Evolutionary conservation across 2,113 vertebrate genomes (phyloP).

Genomic region (Nymphicus hollandicus): DNA sequence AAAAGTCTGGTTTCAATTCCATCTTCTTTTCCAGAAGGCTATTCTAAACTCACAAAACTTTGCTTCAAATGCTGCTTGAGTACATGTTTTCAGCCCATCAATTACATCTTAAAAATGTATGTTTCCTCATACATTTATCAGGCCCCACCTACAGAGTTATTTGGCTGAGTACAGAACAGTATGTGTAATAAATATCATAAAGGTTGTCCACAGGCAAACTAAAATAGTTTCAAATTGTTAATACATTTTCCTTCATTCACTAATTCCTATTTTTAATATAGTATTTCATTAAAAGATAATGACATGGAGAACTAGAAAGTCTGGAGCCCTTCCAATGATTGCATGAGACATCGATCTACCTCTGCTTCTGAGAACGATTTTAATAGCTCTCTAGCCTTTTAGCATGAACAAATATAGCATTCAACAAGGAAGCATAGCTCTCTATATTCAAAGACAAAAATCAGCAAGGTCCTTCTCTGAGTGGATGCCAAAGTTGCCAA

Average conservation of each 20-base stretch:
- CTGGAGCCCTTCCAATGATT: not conserved
- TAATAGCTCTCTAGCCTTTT: not conserved
- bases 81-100: not conserved
- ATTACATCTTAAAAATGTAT: not conserved
- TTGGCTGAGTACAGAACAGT: constrained; percentile 13
- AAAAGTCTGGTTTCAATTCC: not conserved
- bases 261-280: constrained; percentile 20
- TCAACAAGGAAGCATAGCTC: not conserved
- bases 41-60: not conserved
- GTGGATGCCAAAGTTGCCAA: not conserved
- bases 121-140: not conserved
- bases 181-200: not conserved
- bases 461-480: not conserved
- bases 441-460: not conserved
- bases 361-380: not conserved
- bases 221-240: not conserved
- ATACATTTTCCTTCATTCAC: not conserved
- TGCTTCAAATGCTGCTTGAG: not conserved
- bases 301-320: not conserved
- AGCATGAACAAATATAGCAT: not conserved
- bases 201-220: not conserved
- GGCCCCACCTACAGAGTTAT: not conserved
- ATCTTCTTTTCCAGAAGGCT: not conserved
- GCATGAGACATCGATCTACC: constrained; percentile 5
- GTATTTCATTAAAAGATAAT: constrained; percentile 12